A percentile compares a stretch with the other conserved stretches of the same genome.
These are phyloP conservation scores for Aporophyla nigra DNA, from an alignment of 2,888 invertebrate genomes.

Conservation along the genomic window DNA sequence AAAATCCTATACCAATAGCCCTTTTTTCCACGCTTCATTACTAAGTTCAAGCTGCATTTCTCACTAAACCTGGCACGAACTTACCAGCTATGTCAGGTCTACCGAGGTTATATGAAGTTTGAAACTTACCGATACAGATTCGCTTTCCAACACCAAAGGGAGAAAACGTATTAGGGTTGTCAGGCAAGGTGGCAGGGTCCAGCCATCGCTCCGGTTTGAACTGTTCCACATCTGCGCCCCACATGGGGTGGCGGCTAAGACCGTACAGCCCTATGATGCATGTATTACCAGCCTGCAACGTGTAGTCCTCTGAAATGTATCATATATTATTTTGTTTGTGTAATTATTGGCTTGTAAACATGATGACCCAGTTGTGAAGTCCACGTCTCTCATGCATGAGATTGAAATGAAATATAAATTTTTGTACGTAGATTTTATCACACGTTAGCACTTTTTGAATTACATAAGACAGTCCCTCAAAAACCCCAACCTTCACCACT, in stretches of 20 bases:
- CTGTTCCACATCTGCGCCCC: slow-evolving; percentile 76
- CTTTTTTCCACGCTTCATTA: background rate
- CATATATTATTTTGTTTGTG: background rate
- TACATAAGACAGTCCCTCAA: no score
- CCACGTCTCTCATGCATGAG: no score
- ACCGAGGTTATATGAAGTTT: background rate
- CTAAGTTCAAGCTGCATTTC: background rate
- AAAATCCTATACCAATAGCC: background rate
- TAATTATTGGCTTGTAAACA: background rate
- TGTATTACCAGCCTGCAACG: slow-evolving; percentile 70
- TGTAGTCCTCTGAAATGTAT: slow-evolving; percentile 24
- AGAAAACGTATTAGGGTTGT: slow-evolving; percentile 71
- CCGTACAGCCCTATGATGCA: slow-evolving; percentile 74
- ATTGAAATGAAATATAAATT: no score
- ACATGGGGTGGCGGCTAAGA: slow-evolving; percentile 75
- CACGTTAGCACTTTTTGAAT: no score
- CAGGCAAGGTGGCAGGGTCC: slow-evolving; percentile 70
- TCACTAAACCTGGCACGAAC: background rate
- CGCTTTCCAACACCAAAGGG: slow-evolving; percentile 71
- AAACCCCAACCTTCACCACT: no score
- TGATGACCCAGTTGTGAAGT: background rate
- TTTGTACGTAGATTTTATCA: no score
- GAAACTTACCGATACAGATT: slow-evolving; percentile 31
- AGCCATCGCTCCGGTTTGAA: slow-evolving; percentile 80
- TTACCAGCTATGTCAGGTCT: background rate